Evolutionary conservation across 2,797 vertebrate genomes (phyloP), one percentile per base, ranked within the genome.

Genomic region (Spea hammondii): DNA sequence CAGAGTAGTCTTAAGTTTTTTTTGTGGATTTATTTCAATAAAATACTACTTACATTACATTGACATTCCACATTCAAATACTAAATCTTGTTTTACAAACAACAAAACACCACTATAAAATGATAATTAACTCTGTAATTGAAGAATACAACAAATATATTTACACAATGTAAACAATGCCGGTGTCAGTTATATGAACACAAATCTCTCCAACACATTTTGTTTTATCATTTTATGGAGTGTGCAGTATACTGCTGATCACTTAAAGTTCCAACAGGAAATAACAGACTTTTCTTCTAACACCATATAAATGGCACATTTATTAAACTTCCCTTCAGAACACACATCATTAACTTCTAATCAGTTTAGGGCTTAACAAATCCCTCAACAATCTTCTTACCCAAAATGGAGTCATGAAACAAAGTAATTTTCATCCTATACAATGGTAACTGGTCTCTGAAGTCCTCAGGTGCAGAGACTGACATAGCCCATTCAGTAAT

Each of bases 271-370:
- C 60, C 49, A 9, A 76, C 17, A 76, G 59, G 45, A 80, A 80
- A 80, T 80, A 76, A 79, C 71, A 74, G 46, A 76, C 79, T 76
- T 74, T 60, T 76, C 57, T 66, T 14, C 54, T 48, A 65, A 71
- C 79, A 80, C 79, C 65, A 80, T 65, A 80, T 75, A 80, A 80
- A 80, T 11, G 46, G 66, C 57, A 62, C 76, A 71, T 71, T 76
- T 80, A 76, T 75, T 76, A 80, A 76, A 80, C 68, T 70, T 76
- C 67, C 74, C 62, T 17, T 80, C 74, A 72, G 73, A 80, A 66
- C 51, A 71, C 79, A 80, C 73, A 54, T 80, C 79, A 80, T 80
- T 80, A 72, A 72, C 73, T 76, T 76, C 62, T 72, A 80, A 80
- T 76, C 79, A 80, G 73, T 69, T 80, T 80, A 51, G 79, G 69